Evolutionary conservation across 2,888 invertebrate species (phyloP), one percentile per base, ranked within the genome.

Genomic region (Drosophila colorata): DNA sequence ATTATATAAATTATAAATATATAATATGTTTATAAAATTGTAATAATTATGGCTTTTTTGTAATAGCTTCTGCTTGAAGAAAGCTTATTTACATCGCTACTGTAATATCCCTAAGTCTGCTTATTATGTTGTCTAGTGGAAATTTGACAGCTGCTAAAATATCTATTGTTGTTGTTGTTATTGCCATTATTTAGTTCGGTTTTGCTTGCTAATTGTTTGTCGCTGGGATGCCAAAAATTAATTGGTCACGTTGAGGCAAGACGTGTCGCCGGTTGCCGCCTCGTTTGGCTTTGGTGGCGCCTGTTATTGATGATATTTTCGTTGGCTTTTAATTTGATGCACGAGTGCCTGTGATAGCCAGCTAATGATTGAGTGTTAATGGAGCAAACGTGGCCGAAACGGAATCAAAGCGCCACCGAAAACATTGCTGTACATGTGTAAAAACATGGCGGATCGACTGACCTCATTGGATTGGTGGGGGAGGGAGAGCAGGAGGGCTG

Each of bases 321-420:
- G 59, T 69, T 69, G 47, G 67, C 63, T 53, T 71, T 85, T 85
- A 86, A 87, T 87, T 85, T 85, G 74, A 77, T 74, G 85, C 85
- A 87, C 87, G 86, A 85, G 74, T 85, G 78, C 56, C 52, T 69
- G 48, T 47, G 69, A 63, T 69, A 74, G 69, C 60, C 55, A 49
- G 74, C 78, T 78, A 78, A 78, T 85, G 85, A 87, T 85, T 82
- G 78, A 78, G 85, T 84, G 87, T 79, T 79, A 87, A 83, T 83
- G 81, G 87, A 66, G 69, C 69, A 61, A 81, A 74, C 78, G 85
- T 84, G 85, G 74, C 47, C 55, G 46, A 59, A 56, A 57, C 65
- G 68, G 75, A 84, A 74, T 74, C 69, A 60, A 38, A 67, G 60
- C 49, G 43, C 23, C 48, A 44, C 47, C 38, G 53, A 49, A 61